phyloP scores from a whole-genome alignment of 2,888 invertebrate genomes.

The Anthoptus insignis region DNA sequence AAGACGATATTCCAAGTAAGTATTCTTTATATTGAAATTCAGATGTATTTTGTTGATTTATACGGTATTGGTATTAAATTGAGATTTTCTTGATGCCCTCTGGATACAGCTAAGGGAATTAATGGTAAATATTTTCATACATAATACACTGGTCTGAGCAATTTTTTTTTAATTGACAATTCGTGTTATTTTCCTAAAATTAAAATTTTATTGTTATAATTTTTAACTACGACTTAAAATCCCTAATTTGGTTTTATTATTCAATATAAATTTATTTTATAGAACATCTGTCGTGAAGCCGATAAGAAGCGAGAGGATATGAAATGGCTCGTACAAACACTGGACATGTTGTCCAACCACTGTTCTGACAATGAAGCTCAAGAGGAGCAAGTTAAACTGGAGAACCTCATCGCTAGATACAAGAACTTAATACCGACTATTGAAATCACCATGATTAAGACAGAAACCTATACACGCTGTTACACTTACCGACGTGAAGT shows the following conservation, averaged over 20 bases:
- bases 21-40: too few species aligned
- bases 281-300: slow-evolving; percentile 97
- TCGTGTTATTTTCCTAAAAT: too few species aligned
- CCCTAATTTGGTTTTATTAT: too few species aligned
- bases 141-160: not conserved
- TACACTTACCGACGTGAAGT: slow-evolving; percentile 97
- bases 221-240: too few species aligned
- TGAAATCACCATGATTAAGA: slow-evolving; percentile 97
- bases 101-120: slow-evolving; percentile 77
- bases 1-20: slow-evolving; percentile 96
- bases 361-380: slow-evolving; percentile 93
- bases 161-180: too few species aligned
- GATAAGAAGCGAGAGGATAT: slow-evolving; percentile 97
- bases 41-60: not conserved
- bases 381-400: slow-evolving; percentile 93
- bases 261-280: slow-evolving; percentile 58
- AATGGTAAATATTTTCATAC: slow-evolving; percentile 76
- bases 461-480: slow-evolving; percentile 97
- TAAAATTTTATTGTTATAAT: too few species aligned
- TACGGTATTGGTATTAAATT: slow-evolving; percentile 21
- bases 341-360: slow-evolving; percentile 95
- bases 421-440: slow-evolving; percentile 97
- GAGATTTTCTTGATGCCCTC: slow-evolving; percentile 57
- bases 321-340: slow-evolving; percentile 97
- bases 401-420: slow-evolving; percentile 94